A percentile compares a stretch with the other conserved stretches of the same genome.
Evolutionary conservation across 2,113 vertebrate genomes (phyloP).

Genomic region (Candoia aspera): DNA sequence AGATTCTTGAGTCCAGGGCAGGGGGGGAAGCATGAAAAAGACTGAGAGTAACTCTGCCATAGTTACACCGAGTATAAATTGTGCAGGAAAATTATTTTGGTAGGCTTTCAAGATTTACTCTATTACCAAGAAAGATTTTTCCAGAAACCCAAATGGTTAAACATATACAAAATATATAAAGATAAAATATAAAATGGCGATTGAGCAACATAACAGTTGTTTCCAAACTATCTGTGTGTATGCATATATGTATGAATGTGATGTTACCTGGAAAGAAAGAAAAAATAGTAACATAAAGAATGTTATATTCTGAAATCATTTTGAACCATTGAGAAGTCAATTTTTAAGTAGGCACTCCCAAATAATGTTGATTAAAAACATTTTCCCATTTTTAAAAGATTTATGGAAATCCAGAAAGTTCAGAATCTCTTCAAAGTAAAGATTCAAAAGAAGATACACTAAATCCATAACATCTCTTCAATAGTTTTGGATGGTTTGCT

Average conservation of each 20-base stretch:
- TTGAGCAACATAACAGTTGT: neutral
- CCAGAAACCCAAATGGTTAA: too few relatives aligned
- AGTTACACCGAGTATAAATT: too few relatives aligned
- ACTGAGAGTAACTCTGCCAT: too few relatives aligned
- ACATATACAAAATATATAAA: too few relatives aligned
- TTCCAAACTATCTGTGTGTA: slow-evolving; percentile 3
- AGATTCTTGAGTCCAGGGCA: too few relatives aligned
- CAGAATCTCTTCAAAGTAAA: neutral
- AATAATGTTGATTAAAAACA: slow-evolving; percentile 25
- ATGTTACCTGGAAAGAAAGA: neutral
- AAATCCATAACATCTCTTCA: neutral
- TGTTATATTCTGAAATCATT: slow-evolving; percentile 5
- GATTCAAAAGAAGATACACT: slow-evolving; percentile 23
- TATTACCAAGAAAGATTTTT: too few relatives aligned
- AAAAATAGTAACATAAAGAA: neutral
- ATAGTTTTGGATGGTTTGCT: slow-evolving; percentile 20
- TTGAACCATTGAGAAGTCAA: neutral
- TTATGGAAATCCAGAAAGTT: slow-evolving; percentile 20
- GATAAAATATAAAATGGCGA: too few relatives aligned
- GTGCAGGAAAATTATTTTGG: too few relatives aligned
- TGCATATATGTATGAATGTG: too few relatives aligned
- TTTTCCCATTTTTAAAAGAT: slow-evolving; percentile 26
- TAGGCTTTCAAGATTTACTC: too few relatives aligned
- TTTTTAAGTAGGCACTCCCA: neutral
- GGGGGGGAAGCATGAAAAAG: too few relatives aligned